Conservation (phyloP, 1,140 invertebrate genomes). For the Drosophila melanica region DNA sequence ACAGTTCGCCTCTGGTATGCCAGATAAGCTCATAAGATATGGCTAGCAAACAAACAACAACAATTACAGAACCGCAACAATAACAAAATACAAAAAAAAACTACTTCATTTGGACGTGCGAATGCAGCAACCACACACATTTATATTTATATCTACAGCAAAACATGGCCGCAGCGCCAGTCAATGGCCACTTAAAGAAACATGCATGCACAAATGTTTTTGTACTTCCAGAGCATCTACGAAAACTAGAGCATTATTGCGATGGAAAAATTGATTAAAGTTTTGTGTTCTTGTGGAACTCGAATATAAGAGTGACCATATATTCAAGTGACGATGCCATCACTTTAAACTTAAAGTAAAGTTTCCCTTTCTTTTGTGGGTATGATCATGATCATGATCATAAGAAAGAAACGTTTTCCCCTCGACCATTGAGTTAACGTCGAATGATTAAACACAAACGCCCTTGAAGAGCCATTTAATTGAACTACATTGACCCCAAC, state of each 20-base stretch:
- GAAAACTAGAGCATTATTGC: slow-evolving; percentile 7
- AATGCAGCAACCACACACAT: slow-evolving; percentile 20
- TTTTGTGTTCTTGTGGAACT: too few species aligned
- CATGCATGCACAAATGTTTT: background rate
- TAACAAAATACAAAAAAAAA: slow-evolving; percentile 35
- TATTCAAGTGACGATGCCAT: background rate
- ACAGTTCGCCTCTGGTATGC: slow-evolving; percentile 52
- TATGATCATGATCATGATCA: background rate
- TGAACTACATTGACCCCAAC: slow-evolving; percentile 67
- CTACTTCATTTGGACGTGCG: slow-evolving; percentile 31
- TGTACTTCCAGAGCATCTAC: background rate
- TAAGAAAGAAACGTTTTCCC: background rate
- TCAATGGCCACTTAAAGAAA: slow-evolving; percentile 24
- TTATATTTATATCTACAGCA: slow-evolving; percentile 13
- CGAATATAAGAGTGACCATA: background rate
- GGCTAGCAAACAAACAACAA: slow-evolving; percentile 28
- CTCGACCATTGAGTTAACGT: slow-evolving; percentile 24
- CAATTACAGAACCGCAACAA: slow-evolving; percentile 20
- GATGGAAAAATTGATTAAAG: slow-evolving; percentile 29
- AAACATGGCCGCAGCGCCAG: slow-evolving; percentile 3
- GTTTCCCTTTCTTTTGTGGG: background rate
- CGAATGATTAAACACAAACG: slow-evolving; percentile 5
- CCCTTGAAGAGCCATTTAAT: slow-evolving; percentile 57
- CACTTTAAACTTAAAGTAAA: too few species aligned
- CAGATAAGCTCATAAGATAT: slow-evolving; percentile 73